Conservation (phyloP, 2,113 vertebrate genomes). For the Mixornis gularis region DNA sequence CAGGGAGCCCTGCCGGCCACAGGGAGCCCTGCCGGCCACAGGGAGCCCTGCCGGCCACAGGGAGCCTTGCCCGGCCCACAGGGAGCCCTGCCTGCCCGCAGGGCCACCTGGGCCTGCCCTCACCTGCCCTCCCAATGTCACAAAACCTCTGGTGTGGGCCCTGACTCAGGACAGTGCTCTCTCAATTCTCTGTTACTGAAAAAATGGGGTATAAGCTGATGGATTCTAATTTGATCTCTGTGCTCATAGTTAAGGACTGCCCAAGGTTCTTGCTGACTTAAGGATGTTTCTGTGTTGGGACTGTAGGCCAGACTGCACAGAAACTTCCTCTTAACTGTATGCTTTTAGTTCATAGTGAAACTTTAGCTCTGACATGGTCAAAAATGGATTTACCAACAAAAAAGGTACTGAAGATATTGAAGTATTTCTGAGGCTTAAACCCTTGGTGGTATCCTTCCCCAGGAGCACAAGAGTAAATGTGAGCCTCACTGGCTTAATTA, state of each 20-base stretch:
- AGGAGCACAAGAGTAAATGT: neutral
- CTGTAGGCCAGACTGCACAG: neutral
- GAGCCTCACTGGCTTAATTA: neutral
- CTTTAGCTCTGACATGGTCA: neutral
- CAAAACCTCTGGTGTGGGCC: neutral
- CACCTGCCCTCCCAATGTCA: neutral
- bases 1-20: neutral
- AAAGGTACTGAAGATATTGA: neutral
- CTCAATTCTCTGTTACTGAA: rapidly evolving
- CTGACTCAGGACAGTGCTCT: neutral
- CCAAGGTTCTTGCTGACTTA: neutral
- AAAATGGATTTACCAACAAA: neutral
- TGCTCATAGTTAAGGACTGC: neutral
- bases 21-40: neutral
- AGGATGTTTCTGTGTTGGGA: neutral
- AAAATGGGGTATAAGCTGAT: neutral
- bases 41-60: neutral
- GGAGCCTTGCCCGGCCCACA: neutral
- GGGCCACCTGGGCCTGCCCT: neutral
- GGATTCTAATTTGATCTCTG: neutral
- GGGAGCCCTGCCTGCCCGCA: neutral
- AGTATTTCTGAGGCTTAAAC: neutral
- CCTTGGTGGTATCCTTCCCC: neutral
- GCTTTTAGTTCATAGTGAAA: neutral
- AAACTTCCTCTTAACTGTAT: neutral